Evolutionary conservation across 2,797 vertebrate species (phyloP), one percentile per base, ranked within the genome.

Genomic region (Acrossocheilus wenchowensis): DNA sequence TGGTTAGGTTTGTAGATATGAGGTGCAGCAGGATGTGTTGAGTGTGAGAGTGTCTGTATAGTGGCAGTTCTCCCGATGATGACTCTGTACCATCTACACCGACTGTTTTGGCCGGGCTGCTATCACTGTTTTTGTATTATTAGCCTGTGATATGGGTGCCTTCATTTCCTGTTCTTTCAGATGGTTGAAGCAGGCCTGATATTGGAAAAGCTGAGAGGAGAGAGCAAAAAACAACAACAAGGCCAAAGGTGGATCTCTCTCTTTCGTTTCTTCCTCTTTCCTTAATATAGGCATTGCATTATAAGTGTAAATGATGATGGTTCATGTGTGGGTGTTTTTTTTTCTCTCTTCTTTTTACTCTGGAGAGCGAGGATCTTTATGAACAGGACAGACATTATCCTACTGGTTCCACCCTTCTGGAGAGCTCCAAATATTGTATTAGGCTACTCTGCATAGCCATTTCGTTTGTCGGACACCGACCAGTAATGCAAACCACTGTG

Each of bases 81-180:
- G 52, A 54, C 66, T 85, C 34, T 71, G 52, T 71, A 78, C 84
- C 10, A 19, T 79, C 66, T 30, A 60, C 69, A 62, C 23, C 1
- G 52, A 8, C 52, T 72, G 68, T 73, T 83, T 72, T 79, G 84
- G 84, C 43, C 69, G 0, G 6, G 69, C 78, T 74, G 78, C 57
- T 86, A 86, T 86, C 85, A 81, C 85, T 81, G 85, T 60, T 60
- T 85, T 80, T 43, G 84, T 80, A 54, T 83, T 83, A 84, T 87
- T 84, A 87, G 81, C 78, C n/a, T 48, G 81, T 64, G 87, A 84
- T 87, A 83, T 64, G 81, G 48, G n/a, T 84, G 74, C 43, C 66
- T 84, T 86, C 15, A 86, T 89, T 87, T 86, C 85, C 88, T 86
- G 82, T 84, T 86, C 75, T 64, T 86, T 78, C 85, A 86, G 45